Evolutionary conservation across 2,888 invertebrate genomes (phyloP), one percentile per base, ranked within the genome.

Genomic region (Cremastinae sp.): DNA sequence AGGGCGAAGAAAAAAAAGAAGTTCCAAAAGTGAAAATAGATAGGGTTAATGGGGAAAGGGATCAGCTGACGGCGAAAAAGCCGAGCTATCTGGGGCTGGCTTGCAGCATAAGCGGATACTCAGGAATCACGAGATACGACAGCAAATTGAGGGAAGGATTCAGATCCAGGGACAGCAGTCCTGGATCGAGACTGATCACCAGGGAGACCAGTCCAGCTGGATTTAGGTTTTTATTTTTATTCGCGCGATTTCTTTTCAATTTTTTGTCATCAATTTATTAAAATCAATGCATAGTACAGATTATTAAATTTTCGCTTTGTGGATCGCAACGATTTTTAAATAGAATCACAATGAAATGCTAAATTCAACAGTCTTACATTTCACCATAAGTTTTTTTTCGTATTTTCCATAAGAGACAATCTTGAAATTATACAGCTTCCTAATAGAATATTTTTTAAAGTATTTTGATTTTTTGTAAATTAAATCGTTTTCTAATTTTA

Each of bases 61-160:
- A 89, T 85, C 84, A 89, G 85, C 83, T 88, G 87, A 88, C 87
- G 72, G 80, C 74, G 69, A 95, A 95, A 87, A 94, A 96, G 86
- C 97, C 97, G 0, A 96, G 96, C 71, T 97, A 97, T 88, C 90
- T 97, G 69, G 96, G 96, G 84, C 91, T 97, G 77, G 96, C 97
- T 61, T 96, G 97, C 88, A 96, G 96, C 16, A 96, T 97, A 62
- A 96, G 96, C 90, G 97, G 97, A 2, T 97, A 97, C 88, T 95
- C 96, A 3, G 95, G 95, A 83, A 92, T 96, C 70, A 96, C 95
- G 4, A 95, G 96, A 73, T 97, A 96, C 92, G 95, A 96, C 89
- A 95, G 96, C 0, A 94, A 95, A 86, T 90, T 94, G 41, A 91
- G 95, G 10, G 95, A 95, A 86, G 94, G 95, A 43, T 89, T 89